Evolutionary conservation across 2,888 invertebrate genomes (phyloP), one percentile per base, ranked within the genome.

Genomic region (Bruchidius siliquastri): DNA sequence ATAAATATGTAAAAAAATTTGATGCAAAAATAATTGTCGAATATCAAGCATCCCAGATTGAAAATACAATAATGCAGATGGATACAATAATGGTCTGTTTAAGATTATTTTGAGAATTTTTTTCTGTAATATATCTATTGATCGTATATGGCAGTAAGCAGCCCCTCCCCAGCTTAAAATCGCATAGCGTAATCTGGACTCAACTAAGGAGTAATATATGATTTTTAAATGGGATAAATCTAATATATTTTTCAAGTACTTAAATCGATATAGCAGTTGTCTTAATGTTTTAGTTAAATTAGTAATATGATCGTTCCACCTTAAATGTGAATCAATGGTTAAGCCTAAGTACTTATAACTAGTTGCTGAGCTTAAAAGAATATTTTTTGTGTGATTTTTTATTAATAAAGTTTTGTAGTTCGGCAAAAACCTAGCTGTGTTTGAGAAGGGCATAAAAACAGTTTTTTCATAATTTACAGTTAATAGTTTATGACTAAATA

Each of bases 181-280:
- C 20, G 68, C 68, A 72, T 68, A 72, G 18, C 68, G 72, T 26
- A 72, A 32, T 68, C 72, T 68, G 22, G 72, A 72, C 68, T 72
- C 68, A 68, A 72, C 68, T 67, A 67, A 10, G 2, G 67, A 2
- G 10, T 72, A 68, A 22, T 68, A 72, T 72, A 72, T 67, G 20
- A 22, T 72, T 72, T 72, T 21, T 21, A 72, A 68, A 67, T 18
- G 20, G 18, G 2, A 8, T 13, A 20, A 20, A 32, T 72, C 21
- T 18, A 72, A 67, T 13, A 72, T 72, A 8, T 20, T 21, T 72
- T 20, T 67, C n/a, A 72, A 20, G 21, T 72, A 72, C 20, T 72
- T 66, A 67, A 21, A n/a, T n/a, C n/a, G n/a, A 72, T 72, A 67
- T 10, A 72, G 26, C 69, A 72, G 68, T 69, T 66, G 67, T 20